Percentiles rank a stretch among this genome's conserved stretches.
Evolutionary conservation across 2,797 vertebrate genomes (phyloP).

Genomic region (Lepilemur septentrionalis): DNA sequence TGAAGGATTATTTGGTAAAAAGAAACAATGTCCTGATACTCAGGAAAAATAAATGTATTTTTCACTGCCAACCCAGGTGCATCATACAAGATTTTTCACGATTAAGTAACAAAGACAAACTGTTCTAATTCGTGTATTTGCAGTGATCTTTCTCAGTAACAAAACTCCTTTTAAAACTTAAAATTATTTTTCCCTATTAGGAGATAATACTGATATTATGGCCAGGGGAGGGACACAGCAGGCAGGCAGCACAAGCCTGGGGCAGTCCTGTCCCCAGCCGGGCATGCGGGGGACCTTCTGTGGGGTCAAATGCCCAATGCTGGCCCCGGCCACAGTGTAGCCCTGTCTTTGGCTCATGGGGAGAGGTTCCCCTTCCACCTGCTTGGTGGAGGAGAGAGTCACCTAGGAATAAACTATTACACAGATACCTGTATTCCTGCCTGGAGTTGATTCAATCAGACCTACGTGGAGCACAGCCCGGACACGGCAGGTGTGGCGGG

Average conservation of each 20-base stretch:
- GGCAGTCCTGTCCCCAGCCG: neutral
- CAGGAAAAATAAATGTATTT: neutral
- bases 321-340: rapidly evolving
- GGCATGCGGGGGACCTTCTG: neutral
- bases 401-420: rapidly evolving
- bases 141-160: neutral
- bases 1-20: neutral
- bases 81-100: neutral
- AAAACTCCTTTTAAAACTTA: neutral
- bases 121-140: neutral
- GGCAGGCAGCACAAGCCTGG: rapidly evolving
- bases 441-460: rapidly evolving
- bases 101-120: neutral
- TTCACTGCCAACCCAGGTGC: neutral
- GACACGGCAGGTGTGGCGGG: neutral
- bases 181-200: too few species aligned
- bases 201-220: rapidly evolving
- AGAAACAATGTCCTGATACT: neutral
- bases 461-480: rapidly evolving
- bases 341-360: neutral
- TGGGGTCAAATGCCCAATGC: too few species aligned
- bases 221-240: neutral
- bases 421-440: rapidly evolving
- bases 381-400: too few species aligned
- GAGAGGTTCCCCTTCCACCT: rapidly evolving